Evolutionary conservation across 2,113 vertebrate genomes (phyloP), one percentile per base, ranked within the genome.

Genomic region (Lycaon pictus): DNA sequence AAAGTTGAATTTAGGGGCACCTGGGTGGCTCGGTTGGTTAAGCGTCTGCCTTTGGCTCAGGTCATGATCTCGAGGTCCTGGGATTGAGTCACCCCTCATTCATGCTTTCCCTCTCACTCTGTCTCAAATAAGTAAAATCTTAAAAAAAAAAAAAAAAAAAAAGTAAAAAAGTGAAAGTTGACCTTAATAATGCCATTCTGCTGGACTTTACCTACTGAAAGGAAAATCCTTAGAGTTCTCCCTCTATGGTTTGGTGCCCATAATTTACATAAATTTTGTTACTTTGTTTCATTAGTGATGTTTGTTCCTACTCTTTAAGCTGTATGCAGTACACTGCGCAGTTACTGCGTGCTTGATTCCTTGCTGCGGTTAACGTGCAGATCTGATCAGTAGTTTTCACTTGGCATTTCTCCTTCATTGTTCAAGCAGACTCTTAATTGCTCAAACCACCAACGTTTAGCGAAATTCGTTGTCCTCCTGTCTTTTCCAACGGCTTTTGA

Each of bases 321-420:
- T 11, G 20, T 65, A 8, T 13, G 5, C 16, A 2, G 2, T 23
- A 5, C 11, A 10, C 13, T 1, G 10, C 13, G 17, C 13, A 19
- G 37, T n/a, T 13, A 12, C 13, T 1, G 10, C 13, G 17, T 17
- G 23, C 32, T n/a, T 15, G 25, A 35, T 58, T 58, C 19, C 0
- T 35, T 69, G 22, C 13, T 82, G 11, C 16, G 2, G 27, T 12
- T 77, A 23, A 60, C 2, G 35, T 15, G 71, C 23, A 89, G 29
- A 16, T 72, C 13, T 58, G 67, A 23, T 35, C 3, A 27, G 77
- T 85, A 29, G 37, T 12, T 93, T 76, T 20, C 65, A 63, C 65
- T 37, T 62, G 35, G 22, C 22, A 22, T 65, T 67, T 89, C 13
- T 8, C 1, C 13, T 63, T 77, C 4, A 15, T 22, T 7, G 22